These are phyloP conservation scores for Cyrtonyx montezumae DNA, from an alignment of 2,113 vertebrate genomes.

Conservation along the genomic window DNA sequence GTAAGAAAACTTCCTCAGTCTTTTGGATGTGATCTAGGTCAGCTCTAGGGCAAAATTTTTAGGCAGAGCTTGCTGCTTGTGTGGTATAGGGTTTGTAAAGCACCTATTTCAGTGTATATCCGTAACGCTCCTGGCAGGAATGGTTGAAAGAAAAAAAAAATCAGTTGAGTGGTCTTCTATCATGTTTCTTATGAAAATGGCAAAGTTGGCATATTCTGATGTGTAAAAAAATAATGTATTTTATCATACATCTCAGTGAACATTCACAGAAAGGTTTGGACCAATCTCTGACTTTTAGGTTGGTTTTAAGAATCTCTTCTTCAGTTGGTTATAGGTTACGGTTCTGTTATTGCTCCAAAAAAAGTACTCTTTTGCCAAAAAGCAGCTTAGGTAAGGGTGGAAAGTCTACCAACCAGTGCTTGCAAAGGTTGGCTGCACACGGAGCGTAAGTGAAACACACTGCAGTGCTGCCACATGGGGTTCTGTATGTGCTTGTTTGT, in stretches of 20 bases:
- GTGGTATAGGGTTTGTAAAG: not conserved
- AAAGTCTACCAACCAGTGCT: not conserved
- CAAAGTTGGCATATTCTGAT: not conserved
- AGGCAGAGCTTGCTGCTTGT: not conserved
- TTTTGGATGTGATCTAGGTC: not conserved
- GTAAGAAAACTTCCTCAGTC: not conserved
- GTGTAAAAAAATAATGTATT: not conserved
- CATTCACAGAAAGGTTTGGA: not conserved
- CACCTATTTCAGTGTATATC: not conserved
- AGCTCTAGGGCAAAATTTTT: not conserved
- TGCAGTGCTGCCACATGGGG: not conserved
- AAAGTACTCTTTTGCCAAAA: not conserved
- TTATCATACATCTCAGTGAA: not conserved
- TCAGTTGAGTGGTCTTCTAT: not conserved
- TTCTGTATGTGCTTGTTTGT: not conserved
- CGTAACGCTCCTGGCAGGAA: not conserved
- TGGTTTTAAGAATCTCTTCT: not conserved
- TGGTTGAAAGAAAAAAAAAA: not conserved
- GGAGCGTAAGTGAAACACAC: fast-evolving
- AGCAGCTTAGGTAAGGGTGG: fast-evolving
- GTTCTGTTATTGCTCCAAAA: fast-evolving
- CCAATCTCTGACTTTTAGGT: not conserved
- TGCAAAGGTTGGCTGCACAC: not conserved
- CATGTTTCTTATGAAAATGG: not conserved
- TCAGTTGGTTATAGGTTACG: not conserved